Conservation (phyloP, 2,797 vertebrate genomes). For the Lateolabrax maculatus region DNA sequence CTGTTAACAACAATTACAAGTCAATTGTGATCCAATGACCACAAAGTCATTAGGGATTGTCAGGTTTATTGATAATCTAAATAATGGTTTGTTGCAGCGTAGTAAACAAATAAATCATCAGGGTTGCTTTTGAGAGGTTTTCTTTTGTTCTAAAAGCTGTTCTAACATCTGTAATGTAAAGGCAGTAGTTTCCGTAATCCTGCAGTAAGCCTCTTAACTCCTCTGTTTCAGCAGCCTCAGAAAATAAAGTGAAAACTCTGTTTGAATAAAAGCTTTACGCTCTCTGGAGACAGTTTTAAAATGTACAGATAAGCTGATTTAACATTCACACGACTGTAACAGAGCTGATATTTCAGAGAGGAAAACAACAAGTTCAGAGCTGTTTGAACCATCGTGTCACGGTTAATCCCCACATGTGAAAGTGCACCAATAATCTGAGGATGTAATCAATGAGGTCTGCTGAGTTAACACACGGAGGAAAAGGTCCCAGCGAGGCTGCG, state of each 20-base stretch:
- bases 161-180: conserved; percentile 4
- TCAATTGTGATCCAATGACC: too few species aligned
- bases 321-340: neutral
- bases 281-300: neutral
- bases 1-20: too few species aligned
- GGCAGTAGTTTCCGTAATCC: conserved; percentile 7
- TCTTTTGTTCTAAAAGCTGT: neutral
- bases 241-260: neutral
- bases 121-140: neutral
- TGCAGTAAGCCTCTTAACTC: conserved; percentile 21
- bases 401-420: conserved; percentile 58
- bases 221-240: neutral
- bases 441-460: conserved; percentile 42
- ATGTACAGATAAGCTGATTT: neutral
- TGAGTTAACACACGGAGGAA: conserved; percentile 15
- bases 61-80: too few species aligned
- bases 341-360: neutral
- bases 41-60: too few species aligned
- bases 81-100: too few species aligned
- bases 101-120: neutral
- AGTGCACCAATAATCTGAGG: conserved; percentile 41
- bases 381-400: conserved; percentile 38
- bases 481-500: neutral
- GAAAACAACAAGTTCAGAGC: conserved; percentile 15
- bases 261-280: neutral